Percentiles rank a stretch among this genome's conserved stretches.
phyloP scores from a whole-genome alignment of 2,113 vertebrate species.

The Vicugna pacos region DNA sequence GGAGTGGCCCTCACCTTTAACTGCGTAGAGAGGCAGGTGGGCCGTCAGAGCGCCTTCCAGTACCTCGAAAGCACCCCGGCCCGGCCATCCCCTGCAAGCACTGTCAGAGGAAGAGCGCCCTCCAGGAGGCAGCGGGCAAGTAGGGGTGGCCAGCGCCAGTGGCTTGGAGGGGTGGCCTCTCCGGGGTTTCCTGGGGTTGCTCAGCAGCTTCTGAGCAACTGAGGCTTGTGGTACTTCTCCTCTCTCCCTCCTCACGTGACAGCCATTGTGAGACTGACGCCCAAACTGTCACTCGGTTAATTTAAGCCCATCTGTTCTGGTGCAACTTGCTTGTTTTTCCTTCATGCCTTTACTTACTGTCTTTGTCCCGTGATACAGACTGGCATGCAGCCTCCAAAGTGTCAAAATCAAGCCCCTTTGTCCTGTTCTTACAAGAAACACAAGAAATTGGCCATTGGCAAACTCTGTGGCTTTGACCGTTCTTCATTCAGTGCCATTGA shows the following conservation, averaged over 20 bases:
- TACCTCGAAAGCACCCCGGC: slow-evolving; percentile 87
- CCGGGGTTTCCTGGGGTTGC: slow-evolving; percentile 53
- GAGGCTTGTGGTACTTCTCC: slow-evolving; percentile 30
- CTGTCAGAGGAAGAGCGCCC: slow-evolving; percentile 77
- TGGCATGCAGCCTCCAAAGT: neutral
- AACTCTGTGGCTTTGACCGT: neutral
- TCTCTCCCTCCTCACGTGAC: slow-evolving; percentile 59
- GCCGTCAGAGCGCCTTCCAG: slow-evolving; percentile 92
- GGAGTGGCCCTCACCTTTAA: slow-evolving; percentile 95
- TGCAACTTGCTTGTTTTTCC: slow-evolving; percentile 60
- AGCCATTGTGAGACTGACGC: slow-evolving; percentile 49
- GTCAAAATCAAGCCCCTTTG: slow-evolving; percentile 50
- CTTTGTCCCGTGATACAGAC: neutral
- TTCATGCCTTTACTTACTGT: slow-evolving; percentile 51
- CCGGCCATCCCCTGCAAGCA: slow-evolving; percentile 77
- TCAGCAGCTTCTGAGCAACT: slow-evolving; percentile 70
- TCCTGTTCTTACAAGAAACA: slow-evolving; percentile 50
- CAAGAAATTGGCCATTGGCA: slow-evolving; percentile 21
- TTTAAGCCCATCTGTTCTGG: slow-evolving; percentile 77
- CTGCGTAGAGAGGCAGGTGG: slow-evolving; percentile 90
- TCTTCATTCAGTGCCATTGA: neutral
- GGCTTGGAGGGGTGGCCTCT: neutral
- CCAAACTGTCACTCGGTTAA: slow-evolving; percentile 72
- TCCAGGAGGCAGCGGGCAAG: slow-evolving; percentile 84
- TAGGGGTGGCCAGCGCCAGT: slow-evolving; percentile 64